These are phyloP conservation scores for Drosophila rufa DNA, from an alignment of 1,140 invertebrate species.

Conservation along the genomic window DNA sequence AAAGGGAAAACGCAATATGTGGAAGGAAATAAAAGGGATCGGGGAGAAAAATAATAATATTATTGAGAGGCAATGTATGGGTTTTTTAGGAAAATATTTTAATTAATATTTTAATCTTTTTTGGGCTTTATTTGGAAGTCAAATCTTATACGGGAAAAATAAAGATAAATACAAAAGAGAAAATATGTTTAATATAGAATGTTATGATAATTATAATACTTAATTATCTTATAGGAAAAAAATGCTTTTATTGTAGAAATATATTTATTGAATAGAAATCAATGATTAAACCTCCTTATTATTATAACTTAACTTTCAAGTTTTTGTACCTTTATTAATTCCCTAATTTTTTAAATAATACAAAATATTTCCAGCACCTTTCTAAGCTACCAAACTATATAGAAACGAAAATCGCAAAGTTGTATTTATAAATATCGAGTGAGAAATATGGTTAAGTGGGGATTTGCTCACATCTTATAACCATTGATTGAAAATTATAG, in stretches of 20 bases:
- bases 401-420: no score
- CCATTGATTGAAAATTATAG: constrained; percentile 14
- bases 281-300: not conserved
- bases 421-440: not conserved
- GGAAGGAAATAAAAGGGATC: not conserved
- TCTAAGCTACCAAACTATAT: not conserved
- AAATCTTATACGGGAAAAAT: not conserved
- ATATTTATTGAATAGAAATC: not conserved
- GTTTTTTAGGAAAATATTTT: not conserved
- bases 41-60: not conserved
- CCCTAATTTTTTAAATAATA: no score
- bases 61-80: not conserved
- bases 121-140: not conserved
- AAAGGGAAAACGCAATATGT: constrained; percentile 4
- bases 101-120: not conserved
- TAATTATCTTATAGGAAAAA: no score
- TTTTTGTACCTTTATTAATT: not conserved
- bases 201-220: no score
- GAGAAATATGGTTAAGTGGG: not conserved
- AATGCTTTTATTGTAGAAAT: no score
- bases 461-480: constrained; percentile 21
- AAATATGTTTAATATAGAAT: no score
- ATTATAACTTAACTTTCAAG: not conserved
- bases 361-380: not conserved
- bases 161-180: no score